Base-by-base conservation (phyloP, 2,113 vertebrate genomes). In the Corythaixoides concolor region DNA sequence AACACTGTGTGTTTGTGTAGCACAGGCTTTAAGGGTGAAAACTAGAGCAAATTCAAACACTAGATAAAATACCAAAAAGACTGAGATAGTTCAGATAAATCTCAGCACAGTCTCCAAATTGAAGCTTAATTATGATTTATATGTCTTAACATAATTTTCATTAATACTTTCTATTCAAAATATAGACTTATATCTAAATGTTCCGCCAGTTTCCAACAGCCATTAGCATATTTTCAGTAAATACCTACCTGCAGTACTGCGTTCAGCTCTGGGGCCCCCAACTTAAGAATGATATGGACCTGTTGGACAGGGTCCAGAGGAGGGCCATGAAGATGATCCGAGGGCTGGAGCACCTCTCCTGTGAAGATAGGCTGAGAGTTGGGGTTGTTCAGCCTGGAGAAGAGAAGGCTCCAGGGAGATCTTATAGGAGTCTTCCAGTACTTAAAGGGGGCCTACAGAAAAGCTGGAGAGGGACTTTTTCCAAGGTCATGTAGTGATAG, bases 1-100 rank as follows among this genome's bases (percentile, higher is more conserved):
- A 66, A 81, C 6, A 11, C 19, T 32, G 6, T 0, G 0, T 77
- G 33, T 49, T 35, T 72, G 20, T 41, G 27, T 41, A 80, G 18
- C 8, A 50, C 15, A 8, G 8, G 37, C 39, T 32, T 79, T 53
- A 58, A 85, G 6, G 5, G 35, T 35, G 15, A 32, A 90, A 76
- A 27, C 4, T 23, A 9, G 43, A 64, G 17, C 2, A 4, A 70
- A 41, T 62, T 70, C 35, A 74, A 84, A 18, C 3, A 12, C 12
- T 68, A 66, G 10, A 27, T n/a, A 39, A 4, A 53, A 37, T 39
- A 16, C 2, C 8, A 58, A 18, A 47, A 89, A 81, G 6, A 11
- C 21, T 41, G 55, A 64, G 23, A 35, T 15, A 32, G 4, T 33
- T 80, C 21, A 81, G 18, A 6, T 52, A 20, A 59, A 35, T 49